phyloP scores from a whole-genome alignment of 2,797 vertebrate species.

The Margarornis squamiger region DNA sequence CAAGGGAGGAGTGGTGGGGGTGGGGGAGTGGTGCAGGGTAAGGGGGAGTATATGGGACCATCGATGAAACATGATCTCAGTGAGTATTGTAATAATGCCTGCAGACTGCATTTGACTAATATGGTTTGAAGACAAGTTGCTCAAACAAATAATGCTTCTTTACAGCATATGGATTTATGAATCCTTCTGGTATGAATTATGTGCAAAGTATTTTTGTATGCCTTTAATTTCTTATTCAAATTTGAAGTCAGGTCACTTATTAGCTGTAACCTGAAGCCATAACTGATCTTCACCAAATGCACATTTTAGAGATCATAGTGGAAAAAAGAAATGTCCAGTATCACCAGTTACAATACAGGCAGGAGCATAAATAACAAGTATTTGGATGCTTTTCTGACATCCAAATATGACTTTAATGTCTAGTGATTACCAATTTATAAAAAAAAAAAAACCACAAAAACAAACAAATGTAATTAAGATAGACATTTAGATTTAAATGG shows the following conservation, averaged over 20 bases:
- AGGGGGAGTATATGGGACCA: conserved; percentile 30
- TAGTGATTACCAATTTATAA: conserved; percentile 77
- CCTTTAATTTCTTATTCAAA: conserved; percentile 70
- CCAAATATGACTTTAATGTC: conserved; percentile 69
- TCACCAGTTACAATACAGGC: conserved; percentile 45
- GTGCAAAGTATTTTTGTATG: conserved; percentile 80
- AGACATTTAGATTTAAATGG: conserved; percentile 82
- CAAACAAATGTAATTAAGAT: conserved; percentile 61
- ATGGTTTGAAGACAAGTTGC: conserved; percentile 44
- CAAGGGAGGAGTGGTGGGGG: neutral
- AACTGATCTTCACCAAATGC: conserved; percentile 81
- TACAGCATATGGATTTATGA: conserved; percentile 62
- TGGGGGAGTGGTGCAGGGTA: too few species aligned
- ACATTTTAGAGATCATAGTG: conserved; percentile 59
- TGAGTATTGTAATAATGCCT: conserved; percentile 54
- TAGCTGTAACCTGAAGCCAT: conserved; percentile 78
- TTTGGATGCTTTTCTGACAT: conserved; percentile 66
- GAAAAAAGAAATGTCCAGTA: conserved; percentile 31
- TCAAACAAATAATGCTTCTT: conserved; percentile 52
- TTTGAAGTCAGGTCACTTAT: conserved; percentile 69
- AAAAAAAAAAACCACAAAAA: conserved; percentile 47
- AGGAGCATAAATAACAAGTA: conserved; percentile 58
- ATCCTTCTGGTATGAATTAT: conserved; percentile 63
- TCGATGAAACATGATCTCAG: conserved; percentile 61
- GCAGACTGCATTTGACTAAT: conserved; percentile 46